phyloP scores from a whole-genome alignment of 1,140 invertebrate genomes.

The Frieseomelitta varia region DNA sequence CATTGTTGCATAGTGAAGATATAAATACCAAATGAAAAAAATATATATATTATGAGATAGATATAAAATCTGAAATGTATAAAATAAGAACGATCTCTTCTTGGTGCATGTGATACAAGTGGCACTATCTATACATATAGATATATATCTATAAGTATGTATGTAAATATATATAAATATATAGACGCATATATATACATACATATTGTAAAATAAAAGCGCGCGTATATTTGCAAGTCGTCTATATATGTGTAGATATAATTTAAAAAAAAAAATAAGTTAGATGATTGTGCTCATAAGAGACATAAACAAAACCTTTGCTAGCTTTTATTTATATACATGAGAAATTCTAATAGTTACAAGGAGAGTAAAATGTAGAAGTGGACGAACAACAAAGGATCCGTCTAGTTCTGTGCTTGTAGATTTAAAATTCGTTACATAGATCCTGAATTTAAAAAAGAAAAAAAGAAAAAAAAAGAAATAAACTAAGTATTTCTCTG shows the following conservation, averaged over 20 bases:
- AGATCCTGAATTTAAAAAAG: neutral
- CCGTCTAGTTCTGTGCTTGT: slow-evolving; percentile 46
- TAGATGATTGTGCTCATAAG: slow-evolving; percentile 30
- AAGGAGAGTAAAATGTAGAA: neutral
- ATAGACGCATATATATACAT: slow-evolving; percentile 31
- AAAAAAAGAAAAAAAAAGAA: slow-evolving; percentile 14
- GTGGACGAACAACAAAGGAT: slow-evolving; percentile 1
- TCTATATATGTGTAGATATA: slow-evolving; percentile 39
- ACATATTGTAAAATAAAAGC: slow-evolving; percentile 29
- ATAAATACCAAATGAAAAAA: slow-evolving; percentile 3
- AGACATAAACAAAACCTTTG: slow-evolving; percentile 41
- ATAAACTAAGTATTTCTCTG: slow-evolving; percentile 63
- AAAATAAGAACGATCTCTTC: slow-evolving; percentile 13
- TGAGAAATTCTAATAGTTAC: slow-evolving; percentile 35
- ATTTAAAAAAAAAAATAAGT: slow-evolving; percentile 17
- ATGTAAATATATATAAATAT: slow-evolving; percentile 44
- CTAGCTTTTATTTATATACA: slow-evolving; percentile 66
- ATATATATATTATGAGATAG: neutral
- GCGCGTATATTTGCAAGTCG: slow-evolving; percentile 24
- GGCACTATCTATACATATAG: slow-evolving; percentile 55
- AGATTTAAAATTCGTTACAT: slow-evolving; percentile 60
- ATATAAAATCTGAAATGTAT: neutral
- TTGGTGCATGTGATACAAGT: slow-evolving; percentile 46
- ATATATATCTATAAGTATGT: slow-evolving; percentile 38
- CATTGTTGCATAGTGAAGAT: neutral